Evolutionary conservation across 1,140 invertebrate genomes (phyloP), one percentile per base, ranked within the genome.

Genomic region (Solen grandis): DNA sequence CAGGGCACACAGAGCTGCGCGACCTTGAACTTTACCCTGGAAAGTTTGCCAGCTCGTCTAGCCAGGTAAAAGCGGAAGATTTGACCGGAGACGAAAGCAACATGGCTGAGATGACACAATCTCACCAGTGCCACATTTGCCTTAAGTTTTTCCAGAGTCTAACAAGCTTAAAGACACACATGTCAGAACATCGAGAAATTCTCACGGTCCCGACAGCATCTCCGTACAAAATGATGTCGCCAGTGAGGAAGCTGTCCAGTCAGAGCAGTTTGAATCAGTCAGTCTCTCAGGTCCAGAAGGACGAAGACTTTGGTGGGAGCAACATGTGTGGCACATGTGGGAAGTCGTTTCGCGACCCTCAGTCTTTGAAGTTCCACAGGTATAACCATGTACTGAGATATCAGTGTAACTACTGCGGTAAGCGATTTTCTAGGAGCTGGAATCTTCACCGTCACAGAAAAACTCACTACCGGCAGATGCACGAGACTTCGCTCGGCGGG

Each of bases 371-470:
- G 79, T 86, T 86, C 65, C 85, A 86, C 50, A 46, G 81, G 38
- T 86, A 86, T 63, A 86, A 86, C 65, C 85, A 86, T 60, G 78
- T 86, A 29, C 54, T 86, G 38, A 46, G 85, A 5, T 82, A 83
- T 36, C 73, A 75, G 10, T 86, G 85, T 72, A 84, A 84, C 46
- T 80, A 82, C 33, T 86, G 85, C 69, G 85, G 85, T 0, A 86
- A 84, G 62, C 59, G 85, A 8, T 86, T 86, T 38, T 84, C 82
- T n/a, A 60, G 85, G 16, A 84, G 85, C 38, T 86, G 85, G 85
- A 86, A 86, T 81, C 78, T 86, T 29, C 82, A 83, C 35, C 65
- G 85, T 41, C 85, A 86, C 52, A 78, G 81, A 22, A 86, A 86
- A 55, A 84, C 85, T 13, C 85, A 86, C 38, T 81, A 72, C 52